Percentiles rank a stretch among this genome's conserved stretches.
These are phyloP conservation scores for Elephantulus edwardii DNA, from an alignment of 2,113 vertebrate genomes.

Conservation along the genomic window DNA sequence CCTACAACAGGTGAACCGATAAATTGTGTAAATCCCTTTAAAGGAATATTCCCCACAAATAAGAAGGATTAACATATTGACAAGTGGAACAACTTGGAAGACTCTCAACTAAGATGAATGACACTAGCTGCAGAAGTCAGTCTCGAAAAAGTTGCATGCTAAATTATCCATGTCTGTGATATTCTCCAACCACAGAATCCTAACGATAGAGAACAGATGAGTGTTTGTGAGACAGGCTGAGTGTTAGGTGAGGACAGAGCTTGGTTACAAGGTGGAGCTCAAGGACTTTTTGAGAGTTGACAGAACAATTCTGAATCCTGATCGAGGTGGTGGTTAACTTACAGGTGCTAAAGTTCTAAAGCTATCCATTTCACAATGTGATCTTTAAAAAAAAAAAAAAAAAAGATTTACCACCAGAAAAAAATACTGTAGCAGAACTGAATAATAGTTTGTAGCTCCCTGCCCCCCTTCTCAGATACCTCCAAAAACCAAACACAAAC, in stretches of 20 bases:
- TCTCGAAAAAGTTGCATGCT: background rate
- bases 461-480: background rate
- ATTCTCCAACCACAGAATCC: background rate
- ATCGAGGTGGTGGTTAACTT: background rate
- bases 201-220: background rate
- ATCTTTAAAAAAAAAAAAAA: constrained; percentile 7
- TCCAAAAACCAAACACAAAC: background rate
- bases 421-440: background rate
- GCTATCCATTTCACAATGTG: background rate
- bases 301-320: background rate
- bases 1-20: background rate
- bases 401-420: background rate
- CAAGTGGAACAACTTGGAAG: background rate
- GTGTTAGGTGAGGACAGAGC: background rate
- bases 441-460: background rate
- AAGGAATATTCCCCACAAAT: background rate
- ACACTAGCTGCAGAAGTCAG: background rate
- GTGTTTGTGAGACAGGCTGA: background rate
- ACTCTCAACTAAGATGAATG: background rate
- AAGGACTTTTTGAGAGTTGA: background rate
- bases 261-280: background rate
- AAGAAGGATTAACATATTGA: background rate
- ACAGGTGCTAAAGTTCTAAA: background rate
- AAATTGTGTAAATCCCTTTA: background rate
- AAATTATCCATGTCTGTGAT: background rate